Base-by-base conservation (phyloP, 2,888 invertebrate species). In the Slavum lentiscoides region DNA sequence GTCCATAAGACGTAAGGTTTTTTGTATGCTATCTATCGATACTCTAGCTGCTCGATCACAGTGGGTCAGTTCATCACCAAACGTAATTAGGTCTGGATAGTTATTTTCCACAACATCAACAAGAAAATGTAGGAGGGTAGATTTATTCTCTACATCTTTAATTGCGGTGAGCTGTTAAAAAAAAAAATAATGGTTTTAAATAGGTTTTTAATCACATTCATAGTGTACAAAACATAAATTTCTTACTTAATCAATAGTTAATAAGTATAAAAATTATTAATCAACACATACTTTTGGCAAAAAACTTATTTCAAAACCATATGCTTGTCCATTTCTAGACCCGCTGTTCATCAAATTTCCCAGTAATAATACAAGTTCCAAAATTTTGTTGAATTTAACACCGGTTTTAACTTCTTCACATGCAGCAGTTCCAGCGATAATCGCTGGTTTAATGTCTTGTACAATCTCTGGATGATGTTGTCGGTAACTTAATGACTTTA, bases 301-400 rank as follows among this genome's bases (percentile, higher is more conserved):
- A 86, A 94, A 98, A 86, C 93, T 96, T 85, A 99, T 95, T 87
- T 99, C 98, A 87, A 98, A 99, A 1, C 97, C 99, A 85, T 94
- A 94, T 0, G 97, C 96, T 83, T 94, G 94, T 1, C 94, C 97
- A 86, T 97, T 97, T 85, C 93, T 93, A 11, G 96, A 95, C 0
- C 97, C 97, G 0, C 95, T 92, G 87, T 98, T 98, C 94, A 99
- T 95, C 85, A 95, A 97, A 87, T 99, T 99, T 6, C 98, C 98
- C 37, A 98, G 88, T 17, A 97, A 87, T 0, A 99, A 88, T 82
- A 98, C 91, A 0, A 98, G 88, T 86, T 98, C 95, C 19, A 99
- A 87, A 73, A 99, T 92, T 86, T 92, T 92, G 0, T 94, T 92
- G 87, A 99, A 97, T 83, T 91, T 91, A 7, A 30, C 39, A 85